A percentile compares a stretch with the other conserved stretches of the same genome.
phyloP scores from a whole-genome alignment of 2,888 invertebrate species.

The Dasysyrphus albostriatus region DNA sequence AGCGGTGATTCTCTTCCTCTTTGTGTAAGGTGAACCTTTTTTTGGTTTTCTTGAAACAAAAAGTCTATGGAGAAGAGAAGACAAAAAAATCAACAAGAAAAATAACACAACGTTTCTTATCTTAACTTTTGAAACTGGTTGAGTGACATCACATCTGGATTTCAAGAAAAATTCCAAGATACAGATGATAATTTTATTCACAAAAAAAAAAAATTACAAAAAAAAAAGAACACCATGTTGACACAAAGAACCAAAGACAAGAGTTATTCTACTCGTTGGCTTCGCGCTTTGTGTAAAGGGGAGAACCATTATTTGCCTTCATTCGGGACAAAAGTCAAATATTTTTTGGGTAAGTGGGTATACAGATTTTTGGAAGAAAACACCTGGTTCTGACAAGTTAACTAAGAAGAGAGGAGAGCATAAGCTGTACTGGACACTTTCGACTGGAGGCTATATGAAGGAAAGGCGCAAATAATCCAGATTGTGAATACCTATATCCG shows the following conservation, averaged over 20 bases:
- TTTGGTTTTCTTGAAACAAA: constrained; percentile 3
- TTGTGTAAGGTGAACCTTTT: constrained; percentile 65
- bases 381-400: constrained; percentile 70
- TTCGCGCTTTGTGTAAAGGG: background rate
- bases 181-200: constrained; percentile 66
- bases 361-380: constrained; percentile 42
- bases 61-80: background rate
- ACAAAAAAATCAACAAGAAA: constrained; percentile 23
- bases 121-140: constrained; percentile 53
- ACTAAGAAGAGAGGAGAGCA: constrained; percentile 48
- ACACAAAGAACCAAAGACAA: constrained; percentile 65
- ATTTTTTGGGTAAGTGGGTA: constrained; percentile 7
- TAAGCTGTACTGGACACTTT: constrained; percentile 31
- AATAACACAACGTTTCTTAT: constrained; percentile 41
- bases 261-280: constrained; percentile 47
- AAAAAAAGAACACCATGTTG: constrained; percentile 37
- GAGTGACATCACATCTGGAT: constrained; percentile 68
- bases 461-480: constrained; percentile 65
- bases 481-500: constrained; percentile 53
- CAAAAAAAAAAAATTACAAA: constrained; percentile 14
- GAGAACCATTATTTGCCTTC: constrained; percentile 36
- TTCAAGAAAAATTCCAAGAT: constrained; percentile 56
- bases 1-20: constrained; percentile 27
- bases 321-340: constrained; percentile 50
- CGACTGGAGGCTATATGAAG: constrained; percentile 23